Conservation (phyloP, 2,888 invertebrate species). For the Archips xylosteana region DNA sequence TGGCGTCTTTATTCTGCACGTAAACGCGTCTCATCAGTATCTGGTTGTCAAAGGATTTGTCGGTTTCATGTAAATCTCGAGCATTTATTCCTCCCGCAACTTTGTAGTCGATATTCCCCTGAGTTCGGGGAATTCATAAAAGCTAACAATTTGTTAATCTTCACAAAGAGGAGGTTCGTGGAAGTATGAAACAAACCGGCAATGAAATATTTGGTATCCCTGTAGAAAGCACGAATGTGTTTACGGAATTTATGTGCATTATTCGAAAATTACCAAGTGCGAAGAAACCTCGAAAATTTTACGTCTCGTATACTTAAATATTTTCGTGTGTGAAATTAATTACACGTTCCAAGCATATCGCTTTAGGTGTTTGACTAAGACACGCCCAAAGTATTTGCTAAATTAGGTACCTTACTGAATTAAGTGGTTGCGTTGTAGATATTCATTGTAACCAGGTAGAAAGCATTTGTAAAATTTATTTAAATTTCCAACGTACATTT, state of each 20-base stretch:
- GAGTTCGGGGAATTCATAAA: conserved; percentile 56
- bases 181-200: conserved; percentile 49
- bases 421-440: too few species aligned
- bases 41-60: conserved; percentile 66
- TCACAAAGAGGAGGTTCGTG: conserved; percentile 55
- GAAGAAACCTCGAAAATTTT: conserved; percentile 62
- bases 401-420: not conserved
- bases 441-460: too few species aligned
- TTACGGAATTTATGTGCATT: conserved; percentile 28
- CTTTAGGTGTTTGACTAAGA: conserved; percentile 48
- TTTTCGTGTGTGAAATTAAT: conserved; percentile 77
- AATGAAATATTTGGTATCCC: conserved; percentile 55
- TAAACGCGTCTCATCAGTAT: conserved; percentile 68
- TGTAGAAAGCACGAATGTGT: conserved; percentile 24
- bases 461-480: not conserved
- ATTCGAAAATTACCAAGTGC: conserved; percentile 52
- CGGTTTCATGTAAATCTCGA: conserved; percentile 71
- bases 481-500: not conserved
- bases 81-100: conserved; percentile 68
- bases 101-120: conserved; percentile 59
- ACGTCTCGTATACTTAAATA: conserved; percentile 59
- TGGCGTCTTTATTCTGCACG: conserved; percentile 56
- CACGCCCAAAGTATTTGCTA: conserved; percentile 20
- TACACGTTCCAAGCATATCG: conserved; percentile 69
- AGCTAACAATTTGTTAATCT: conserved; percentile 69